phyloP scores from a whole-genome alignment of 2,797 vertebrate species.

The Coreius guichenoti region DNA sequence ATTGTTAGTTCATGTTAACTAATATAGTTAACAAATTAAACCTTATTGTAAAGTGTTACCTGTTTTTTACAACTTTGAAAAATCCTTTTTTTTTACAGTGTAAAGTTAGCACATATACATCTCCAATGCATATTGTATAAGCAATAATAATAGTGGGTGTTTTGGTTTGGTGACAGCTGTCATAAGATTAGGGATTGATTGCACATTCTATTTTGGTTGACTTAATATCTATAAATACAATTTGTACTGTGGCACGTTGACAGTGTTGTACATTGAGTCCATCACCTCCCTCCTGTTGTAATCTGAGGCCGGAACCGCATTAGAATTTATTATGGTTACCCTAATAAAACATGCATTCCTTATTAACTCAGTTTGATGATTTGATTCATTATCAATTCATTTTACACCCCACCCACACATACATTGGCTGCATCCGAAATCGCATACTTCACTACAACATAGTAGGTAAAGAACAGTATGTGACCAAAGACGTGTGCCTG shows the following conservation, averaged over 20 bases:
- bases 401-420: background rate
- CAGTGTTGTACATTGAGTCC: background rate
- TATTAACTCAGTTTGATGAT: background rate
- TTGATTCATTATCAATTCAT: background rate
- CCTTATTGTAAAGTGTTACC: too few species aligned
- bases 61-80: too few species aligned
- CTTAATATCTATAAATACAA: constrained; percentile 6
- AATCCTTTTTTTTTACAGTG: too few species aligned
- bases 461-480: background rate
- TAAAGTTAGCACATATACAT: too few species aligned
- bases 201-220: background rate
- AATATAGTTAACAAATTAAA: too few species aligned
- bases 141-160: background rate
- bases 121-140: background rate
- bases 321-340: background rate
- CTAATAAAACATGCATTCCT: background rate
- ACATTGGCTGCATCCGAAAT: background rate
- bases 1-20: too few species aligned
- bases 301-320: background rate
- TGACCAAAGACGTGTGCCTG: background rate
- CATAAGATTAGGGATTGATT: constrained; percentile 4
- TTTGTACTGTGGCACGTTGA: background rate
- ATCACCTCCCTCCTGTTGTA: constrained; percentile 2
- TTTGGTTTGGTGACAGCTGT: constrained; percentile 1
- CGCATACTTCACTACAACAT: background rate